Conservation (phyloP, 2,113 vertebrate genomes). For the Polypterus senegalus region DNA sequence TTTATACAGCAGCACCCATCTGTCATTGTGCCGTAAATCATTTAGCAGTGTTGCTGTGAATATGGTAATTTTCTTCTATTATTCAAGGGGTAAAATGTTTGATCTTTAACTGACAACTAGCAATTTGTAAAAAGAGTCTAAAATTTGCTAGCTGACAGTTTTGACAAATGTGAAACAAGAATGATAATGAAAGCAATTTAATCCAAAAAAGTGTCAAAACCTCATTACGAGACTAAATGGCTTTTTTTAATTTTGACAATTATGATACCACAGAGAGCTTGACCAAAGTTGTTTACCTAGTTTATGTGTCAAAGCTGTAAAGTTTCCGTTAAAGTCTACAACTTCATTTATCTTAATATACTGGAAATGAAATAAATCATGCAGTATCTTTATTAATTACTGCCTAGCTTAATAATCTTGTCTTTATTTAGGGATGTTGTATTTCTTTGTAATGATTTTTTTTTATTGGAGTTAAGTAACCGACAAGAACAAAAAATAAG, state of each 20-base stretch:
- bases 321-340: too few relatives aligned
- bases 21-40: slow-evolving; percentile 8
- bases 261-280: background rate
- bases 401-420: too few relatives aligned
- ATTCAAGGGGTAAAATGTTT: slow-evolving; percentile 17
- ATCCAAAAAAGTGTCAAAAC: slow-evolving; percentile 3
- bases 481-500: too few relatives aligned
- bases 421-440: too few relatives aligned
- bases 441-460: too few relatives aligned
- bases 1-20: slow-evolving; percentile 8
- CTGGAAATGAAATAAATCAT: too few relatives aligned
- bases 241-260: background rate
- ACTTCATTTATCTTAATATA: too few relatives aligned
- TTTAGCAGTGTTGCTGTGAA: slow-evolving; percentile 7
- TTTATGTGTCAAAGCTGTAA: too few relatives aligned
- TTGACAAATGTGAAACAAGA: slow-evolving; percentile 7
- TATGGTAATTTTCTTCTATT: slow-evolving; percentile 20
- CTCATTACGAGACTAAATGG: slow-evolving; percentile 1
- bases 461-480: too few relatives aligned
- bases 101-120: slow-evolving; percentile 20
- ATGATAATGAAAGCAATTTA: background rate
- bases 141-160: slow-evolving; percentile 3
- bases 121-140: slow-evolving; percentile 13
- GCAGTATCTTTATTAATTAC: too few relatives aligned
- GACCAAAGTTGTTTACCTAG: background rate